These are phyloP conservation scores for Tiliqua scincoides DNA, from an alignment of 2,113 vertebrate genomes.

Conservation along the genomic window DNA sequence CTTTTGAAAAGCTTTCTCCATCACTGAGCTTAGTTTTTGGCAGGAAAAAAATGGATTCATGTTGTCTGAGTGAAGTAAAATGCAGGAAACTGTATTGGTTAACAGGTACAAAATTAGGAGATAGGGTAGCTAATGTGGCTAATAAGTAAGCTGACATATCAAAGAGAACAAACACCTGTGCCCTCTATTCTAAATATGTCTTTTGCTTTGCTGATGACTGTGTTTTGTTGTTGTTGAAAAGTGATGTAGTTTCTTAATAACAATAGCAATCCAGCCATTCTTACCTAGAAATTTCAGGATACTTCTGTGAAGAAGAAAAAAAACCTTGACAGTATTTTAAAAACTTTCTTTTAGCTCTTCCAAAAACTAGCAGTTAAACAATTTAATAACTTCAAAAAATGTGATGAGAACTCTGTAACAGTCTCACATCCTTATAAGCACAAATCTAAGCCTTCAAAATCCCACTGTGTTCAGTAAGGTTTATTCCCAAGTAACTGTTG, in stretches of 20 bases:
- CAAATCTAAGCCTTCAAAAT: neutral
- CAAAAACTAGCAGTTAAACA: neutral
- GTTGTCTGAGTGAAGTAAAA: too few relatives aligned
- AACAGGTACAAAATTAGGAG: neutral
- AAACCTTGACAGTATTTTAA: neutral
- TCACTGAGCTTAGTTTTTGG: neutral
- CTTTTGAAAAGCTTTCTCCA: neutral
- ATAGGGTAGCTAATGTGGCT: neutral
- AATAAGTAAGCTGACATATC: slow-evolving; percentile 16
- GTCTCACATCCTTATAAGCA: slow-evolving; percentile 4
- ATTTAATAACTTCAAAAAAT: neutral
- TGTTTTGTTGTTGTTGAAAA: too few relatives aligned
- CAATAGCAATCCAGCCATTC: neutral
- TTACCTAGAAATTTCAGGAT: slow-evolving; percentile 26
- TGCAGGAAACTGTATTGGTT: neutral
- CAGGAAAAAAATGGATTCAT: neutral
- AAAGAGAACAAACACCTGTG: neutral
- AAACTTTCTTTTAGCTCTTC: neutral
- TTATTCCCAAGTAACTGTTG: neutral
- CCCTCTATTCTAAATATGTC: too few relatives aligned
- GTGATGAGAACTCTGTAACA: slow-evolving; percentile 10
- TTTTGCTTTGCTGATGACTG: neutral
- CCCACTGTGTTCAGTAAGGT: neutral
- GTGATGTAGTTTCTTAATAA: too few relatives aligned
- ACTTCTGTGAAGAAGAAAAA: neutral